phyloP scores from a whole-genome alignment of 2,113 vertebrate species.

The Nestor notabilis region DNA sequence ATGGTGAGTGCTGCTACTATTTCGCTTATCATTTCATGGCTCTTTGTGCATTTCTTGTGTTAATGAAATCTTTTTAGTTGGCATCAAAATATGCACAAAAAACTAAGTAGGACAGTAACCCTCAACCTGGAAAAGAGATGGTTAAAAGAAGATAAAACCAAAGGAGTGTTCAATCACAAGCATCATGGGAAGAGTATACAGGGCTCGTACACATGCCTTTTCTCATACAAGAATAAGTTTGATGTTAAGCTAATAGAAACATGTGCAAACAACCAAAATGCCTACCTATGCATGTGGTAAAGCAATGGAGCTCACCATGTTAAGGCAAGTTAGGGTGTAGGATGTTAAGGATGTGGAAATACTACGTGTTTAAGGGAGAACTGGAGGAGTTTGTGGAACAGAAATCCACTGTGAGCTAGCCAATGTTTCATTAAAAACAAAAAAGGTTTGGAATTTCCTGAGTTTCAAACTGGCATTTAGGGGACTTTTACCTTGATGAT shows the following conservation, averaged over 20 bases:
- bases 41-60: not conserved
- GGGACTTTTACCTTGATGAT: not conserved
- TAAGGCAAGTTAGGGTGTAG: not conserved
- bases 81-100: fast-evolving
- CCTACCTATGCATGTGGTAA: fast-evolving
- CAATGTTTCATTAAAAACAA: not conserved
- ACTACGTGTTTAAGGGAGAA: not conserved
- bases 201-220: fast-evolving
- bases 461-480: not conserved
- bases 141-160: not conserved
- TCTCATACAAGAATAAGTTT: not conserved
- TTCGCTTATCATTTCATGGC: not conserved
- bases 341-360: not conserved
- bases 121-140: not conserved
- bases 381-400: not conserved
- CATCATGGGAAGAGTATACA: fast-evolving
- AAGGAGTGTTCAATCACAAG: not conserved
- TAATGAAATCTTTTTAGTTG: not conserved
- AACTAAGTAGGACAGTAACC: not conserved
- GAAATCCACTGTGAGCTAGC: not conserved
- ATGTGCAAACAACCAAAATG: fast-evolving
- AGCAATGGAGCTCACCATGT: not conserved
- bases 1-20: fast-evolving
- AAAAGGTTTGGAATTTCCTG: not conserved
- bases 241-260: not conserved